phyloP scores from a whole-genome alignment of 2,888 invertebrate genomes.

The Hermaeophaga mercurialis region DNA sequence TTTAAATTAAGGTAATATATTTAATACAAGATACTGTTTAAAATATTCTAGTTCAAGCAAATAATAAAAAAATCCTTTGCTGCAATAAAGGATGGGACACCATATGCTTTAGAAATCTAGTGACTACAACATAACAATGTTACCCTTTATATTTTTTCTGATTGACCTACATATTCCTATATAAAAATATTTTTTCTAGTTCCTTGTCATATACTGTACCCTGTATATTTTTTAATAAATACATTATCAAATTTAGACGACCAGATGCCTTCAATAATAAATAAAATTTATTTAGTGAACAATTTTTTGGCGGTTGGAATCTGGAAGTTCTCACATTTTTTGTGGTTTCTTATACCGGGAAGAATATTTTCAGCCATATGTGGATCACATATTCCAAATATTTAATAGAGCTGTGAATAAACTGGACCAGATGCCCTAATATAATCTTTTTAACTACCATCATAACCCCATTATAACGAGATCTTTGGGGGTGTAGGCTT shows the following conservation, averaged over 20 bases:
- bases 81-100: background rate
- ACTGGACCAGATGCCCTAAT: background rate
- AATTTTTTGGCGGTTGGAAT: slow-evolving; percentile 23
- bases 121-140: too few relatives aligned
- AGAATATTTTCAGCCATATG: slow-evolving; percentile 20
- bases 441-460: too few relatives aligned
- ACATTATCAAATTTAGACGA: background rate
- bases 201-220: too few relatives aligned
- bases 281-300: background rate
- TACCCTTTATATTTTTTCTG: too few relatives aligned
- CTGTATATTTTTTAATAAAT: background rate
- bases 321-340: slow-evolving; percentile 26
- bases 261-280: background rate
- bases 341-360: slow-evolving; percentile 6
- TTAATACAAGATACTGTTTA: too few relatives aligned
- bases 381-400: slow-evolving; percentile 11
- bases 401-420: background rate
- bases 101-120: too few relatives aligned
- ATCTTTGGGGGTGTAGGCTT: too few relatives aligned
- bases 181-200: too few relatives aligned
- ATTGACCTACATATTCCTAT: too few relatives aligned
- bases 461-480: too few relatives aligned
- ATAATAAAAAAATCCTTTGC: background rate
- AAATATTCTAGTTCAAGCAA: background rate
- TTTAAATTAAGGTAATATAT: too few relatives aligned